Evolutionary conservation across 1,140 invertebrate species (phyloP), one percentile per base, ranked within the genome.

Genomic region (Pentalonia nigronervosa): DNA sequence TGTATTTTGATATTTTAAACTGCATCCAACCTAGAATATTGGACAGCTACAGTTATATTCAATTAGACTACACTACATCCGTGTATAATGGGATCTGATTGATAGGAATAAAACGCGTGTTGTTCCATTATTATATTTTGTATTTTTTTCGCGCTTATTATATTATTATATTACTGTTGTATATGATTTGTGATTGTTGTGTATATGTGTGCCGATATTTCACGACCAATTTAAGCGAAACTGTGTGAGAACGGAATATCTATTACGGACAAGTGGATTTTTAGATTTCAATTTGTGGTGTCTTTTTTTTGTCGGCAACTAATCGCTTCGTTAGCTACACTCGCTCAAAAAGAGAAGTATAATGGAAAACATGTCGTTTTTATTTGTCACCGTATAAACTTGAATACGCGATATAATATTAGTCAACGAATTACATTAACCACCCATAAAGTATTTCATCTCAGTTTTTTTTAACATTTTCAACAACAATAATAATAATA

Each of bases 231-330:
- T 93, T 84, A 34, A 93, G 81, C 23, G 81, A 93, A 41, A 93
- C 48, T 53, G 91, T 91, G 45, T 93, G 91, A 93, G 91, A 86
- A 93, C 91, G 30, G 36, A 56, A 93, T 93, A 93, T 93, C 91
- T 84, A 93, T 93, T 84, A 86, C 81, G 91, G 34, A 90, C 89
- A 45, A 90, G 89, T 67, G 89, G 53, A 93, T 93, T 93, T 93
- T 93, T 93, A 56, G 47, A 86, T 93, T 93, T 93, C 91, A 93
- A 93, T 93, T 93, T 93, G 91, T 50, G 25, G 45, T 84, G 76
- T 50, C 20, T 93, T 84, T 93, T 83, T 84, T 84, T 93, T 93
- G 91, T 93, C 91, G 91, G 91, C 41, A 36, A 93, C 76, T 93
- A 84, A 93, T 93, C 91, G 81, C 76, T 50, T 50, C 41, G 41